These are phyloP conservation scores for Pyrocoelia pectoralis DNA, from an alignment of 2,888 invertebrate genomes.

Conservation along the genomic window DNA sequence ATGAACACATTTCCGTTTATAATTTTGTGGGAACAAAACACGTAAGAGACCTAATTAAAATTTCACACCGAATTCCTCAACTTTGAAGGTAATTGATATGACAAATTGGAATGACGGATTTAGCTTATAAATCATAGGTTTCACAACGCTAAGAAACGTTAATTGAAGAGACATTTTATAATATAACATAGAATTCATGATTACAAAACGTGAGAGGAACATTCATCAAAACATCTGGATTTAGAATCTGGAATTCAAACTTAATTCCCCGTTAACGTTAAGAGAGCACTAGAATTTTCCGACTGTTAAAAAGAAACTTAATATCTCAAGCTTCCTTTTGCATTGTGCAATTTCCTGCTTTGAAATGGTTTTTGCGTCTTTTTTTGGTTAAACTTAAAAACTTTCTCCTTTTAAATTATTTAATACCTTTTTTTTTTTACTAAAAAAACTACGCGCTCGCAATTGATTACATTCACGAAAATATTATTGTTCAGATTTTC, in stretches of 20 bases:
- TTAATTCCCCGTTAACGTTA: slow-evolving; percentile 13
- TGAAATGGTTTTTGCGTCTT: slow-evolving; percentile 17
- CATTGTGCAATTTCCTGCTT: slow-evolving; percentile 24
- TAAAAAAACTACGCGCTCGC: neutral
- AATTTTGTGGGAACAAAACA: too few species aligned
- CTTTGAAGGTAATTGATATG: too few species aligned
- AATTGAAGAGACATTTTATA: slow-evolving; percentile 7
- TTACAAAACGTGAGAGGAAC: slow-evolving; percentile 19
- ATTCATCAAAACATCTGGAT: slow-evolving; percentile 26
- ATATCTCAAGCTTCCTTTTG: slow-evolving; percentile 23
- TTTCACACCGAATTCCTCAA: too few species aligned
- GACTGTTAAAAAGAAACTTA: slow-evolving; percentile 26
- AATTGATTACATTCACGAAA: slow-evolving; percentile 7
- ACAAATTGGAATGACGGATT: too few species aligned
- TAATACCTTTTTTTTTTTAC: neutral
- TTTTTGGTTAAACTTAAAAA: neutral
- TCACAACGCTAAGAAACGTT: neutral
- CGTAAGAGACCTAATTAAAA: too few species aligned
- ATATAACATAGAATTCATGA: slow-evolving; percentile 8
- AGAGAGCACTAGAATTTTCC: slow-evolving; percentile 15
- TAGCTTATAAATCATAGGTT: neutral
- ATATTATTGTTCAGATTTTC: slow-evolving; percentile 4
- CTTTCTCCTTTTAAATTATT: slow-evolving; percentile 1
- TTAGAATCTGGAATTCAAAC: slow-evolving; percentile 9
- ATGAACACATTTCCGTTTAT: too few species aligned